These are phyloP conservation scores for Parnassius smintheus DNA, from an alignment of 2,888 invertebrate genomes.

Conservation along the genomic window DNA sequence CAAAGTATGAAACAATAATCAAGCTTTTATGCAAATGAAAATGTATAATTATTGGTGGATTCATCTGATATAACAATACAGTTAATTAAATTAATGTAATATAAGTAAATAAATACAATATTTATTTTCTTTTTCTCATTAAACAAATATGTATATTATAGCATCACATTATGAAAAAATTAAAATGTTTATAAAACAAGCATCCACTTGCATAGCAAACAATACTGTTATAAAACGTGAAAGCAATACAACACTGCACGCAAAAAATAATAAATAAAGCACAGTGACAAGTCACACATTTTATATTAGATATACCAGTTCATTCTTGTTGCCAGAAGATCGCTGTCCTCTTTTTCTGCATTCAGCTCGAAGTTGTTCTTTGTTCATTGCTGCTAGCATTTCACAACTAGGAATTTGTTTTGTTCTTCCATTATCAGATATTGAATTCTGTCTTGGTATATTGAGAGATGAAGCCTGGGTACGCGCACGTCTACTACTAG, in stretches of 20 bases:
- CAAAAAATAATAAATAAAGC: slow-evolving; percentile 57
- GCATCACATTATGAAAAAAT: too few relatives aligned
- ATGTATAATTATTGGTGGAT: background rate
- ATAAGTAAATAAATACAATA: too few relatives aligned
- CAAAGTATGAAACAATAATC: slow-evolving; percentile 6
- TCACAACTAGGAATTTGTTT: slow-evolving; percentile 72
- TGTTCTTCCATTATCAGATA: slow-evolving; percentile 67
- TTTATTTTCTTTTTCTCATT: too few relatives aligned
- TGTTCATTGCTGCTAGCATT: slow-evolving; percentile 82
- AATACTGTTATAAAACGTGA: slow-evolving; percentile 34
- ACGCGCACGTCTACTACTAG: slow-evolving; percentile 68
- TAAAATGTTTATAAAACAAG: too few relatives aligned
- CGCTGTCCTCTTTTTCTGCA: slow-evolving; percentile 86
- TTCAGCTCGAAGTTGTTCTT: slow-evolving; percentile 85
- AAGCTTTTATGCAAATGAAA: slow-evolving; percentile 6
- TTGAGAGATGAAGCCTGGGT: slow-evolving; percentile 67
- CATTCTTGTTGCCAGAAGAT: slow-evolving; percentile 85
- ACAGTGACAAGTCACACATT: slow-evolving; percentile 59
- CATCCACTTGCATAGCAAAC: slow-evolving; percentile 22
- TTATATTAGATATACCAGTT: slow-evolving; percentile 80
- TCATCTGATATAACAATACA: too few relatives aligned
- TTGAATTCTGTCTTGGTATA: slow-evolving; percentile 67
- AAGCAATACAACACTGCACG: slow-evolving; percentile 63
- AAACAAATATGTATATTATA: too few relatives aligned
- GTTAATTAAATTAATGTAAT: too few relatives aligned